Base-by-base conservation (phyloP, 2,113 vertebrate genomes). In the Corydoras maculifer region DNA sequence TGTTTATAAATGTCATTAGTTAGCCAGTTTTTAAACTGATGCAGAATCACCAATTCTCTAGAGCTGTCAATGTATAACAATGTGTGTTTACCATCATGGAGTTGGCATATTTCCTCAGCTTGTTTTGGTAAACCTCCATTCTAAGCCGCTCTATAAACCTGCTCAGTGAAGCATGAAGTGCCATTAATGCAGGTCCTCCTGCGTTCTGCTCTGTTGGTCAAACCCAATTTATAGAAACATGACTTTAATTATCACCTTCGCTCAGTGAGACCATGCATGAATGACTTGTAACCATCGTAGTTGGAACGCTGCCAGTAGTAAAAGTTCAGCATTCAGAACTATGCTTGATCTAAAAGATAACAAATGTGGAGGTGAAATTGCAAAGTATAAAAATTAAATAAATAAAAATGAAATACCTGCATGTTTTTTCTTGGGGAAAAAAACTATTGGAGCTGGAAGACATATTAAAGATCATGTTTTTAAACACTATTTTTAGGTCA, bases 211-310 rank as follows among this genome's bases (percentile, higher is more conserved):
- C 61, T 9, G 8, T 50, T 61, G 57, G 35, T 71, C 75, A 75
- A 72, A 79, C 63, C 64, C 72, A 77, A 77, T 79, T 74, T 65
- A 69, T 76, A 67, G 64, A 65, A 73, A 79, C 72, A 64, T 1
- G 2, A 55, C 51, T 79, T 76, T 76, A 76, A 79, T 79, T 62
- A 79, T 79, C 68, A 75, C 50, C 69, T 64, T 58, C 32, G 35
- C 31, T 51, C 30, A n/a, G 60, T 5, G 54, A 70, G 10, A 72
- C 53, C 60, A 31, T 55, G 68, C 75, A 74, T 65, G 78, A 30
- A 13, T 11, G 18, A 35, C 13, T 70, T 10, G 3, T 35, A 57
- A 61, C 3, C 35, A 13, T 35, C n/a, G 30, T 55, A 9, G 53
- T 55, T 31, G 9, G 32, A 67, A 68, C 43, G 25, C 2, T 5